These are phyloP conservation scores for Drosophila suzukii DNA, from an alignment of 1,140 invertebrate species.

Conservation along the genomic window DNA sequence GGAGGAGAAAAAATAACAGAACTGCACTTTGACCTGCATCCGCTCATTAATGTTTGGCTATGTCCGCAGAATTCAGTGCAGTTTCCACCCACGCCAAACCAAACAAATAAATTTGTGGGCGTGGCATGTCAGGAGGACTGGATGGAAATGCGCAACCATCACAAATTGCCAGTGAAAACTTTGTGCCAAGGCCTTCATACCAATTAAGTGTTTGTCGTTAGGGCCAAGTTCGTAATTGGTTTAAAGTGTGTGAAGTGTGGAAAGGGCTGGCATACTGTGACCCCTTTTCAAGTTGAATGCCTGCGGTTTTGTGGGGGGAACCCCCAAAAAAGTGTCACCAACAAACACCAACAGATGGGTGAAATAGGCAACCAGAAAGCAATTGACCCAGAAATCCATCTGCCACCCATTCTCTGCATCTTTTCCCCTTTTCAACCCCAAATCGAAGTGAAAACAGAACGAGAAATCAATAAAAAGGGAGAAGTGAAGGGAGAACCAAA, in stretches of 20 bases:
- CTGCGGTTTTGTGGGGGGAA: constrained; percentile 20
- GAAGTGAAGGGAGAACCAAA: background rate
- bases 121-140: constrained; percentile 1
- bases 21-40: constrained; percentile 52
- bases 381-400: constrained; percentile 48
- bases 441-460: constrained; percentile 43
- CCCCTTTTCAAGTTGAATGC: constrained; percentile 2
- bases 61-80: constrained; percentile 23
- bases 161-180: constrained; percentile 31
- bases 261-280: background rate
- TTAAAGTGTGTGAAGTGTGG: constrained; percentile 10
- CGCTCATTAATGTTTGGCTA: constrained; percentile 51
- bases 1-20: background rate
- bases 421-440: constrained; percentile 2
- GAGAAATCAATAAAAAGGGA: constrained; percentile 45
- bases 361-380: constrained; percentile 13
- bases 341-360: constrained; percentile 4
- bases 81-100: constrained; percentile 13
- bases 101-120: constrained; percentile 31
- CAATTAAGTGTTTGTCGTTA: constrained; percentile 28
- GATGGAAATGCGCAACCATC: background rate
- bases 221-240: constrained; percentile 46
- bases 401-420: background rate
- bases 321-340: background rate
- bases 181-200: constrained; percentile 23